phyloP scores from a whole-genome alignment of 2,797 vertebrate genomes.

The Selene dorsalis region DNA sequence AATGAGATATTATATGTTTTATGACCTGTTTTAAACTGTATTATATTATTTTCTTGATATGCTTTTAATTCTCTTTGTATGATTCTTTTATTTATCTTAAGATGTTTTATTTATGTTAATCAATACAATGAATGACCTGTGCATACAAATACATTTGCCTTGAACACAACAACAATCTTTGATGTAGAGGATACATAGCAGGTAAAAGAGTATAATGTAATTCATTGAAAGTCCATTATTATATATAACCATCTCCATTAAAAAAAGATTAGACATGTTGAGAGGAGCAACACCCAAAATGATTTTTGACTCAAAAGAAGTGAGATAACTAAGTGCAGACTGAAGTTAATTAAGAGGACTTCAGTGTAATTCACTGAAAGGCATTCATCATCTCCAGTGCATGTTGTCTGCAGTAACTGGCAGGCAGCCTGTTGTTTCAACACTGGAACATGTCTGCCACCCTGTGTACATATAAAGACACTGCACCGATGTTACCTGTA shows the following conservation, averaged over 20 bases:
- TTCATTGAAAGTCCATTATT: neutral
- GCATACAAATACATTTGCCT: too few relatives aligned
- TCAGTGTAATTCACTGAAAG: neutral
- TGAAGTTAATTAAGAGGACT: constrained; percentile 28
- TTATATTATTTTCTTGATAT: too few relatives aligned
- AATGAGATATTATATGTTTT: too few relatives aligned
- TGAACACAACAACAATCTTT: too few relatives aligned
- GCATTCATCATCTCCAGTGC: constrained; percentile 19
- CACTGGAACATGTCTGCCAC: constrained; percentile 74
- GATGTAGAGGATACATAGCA: neutral
- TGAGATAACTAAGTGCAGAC: constrained; percentile 6
- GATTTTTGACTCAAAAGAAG: constrained; percentile 4
- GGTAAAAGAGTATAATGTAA: neutral
- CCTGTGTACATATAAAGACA: constrained; percentile 68
- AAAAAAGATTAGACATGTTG: constrained; percentile 7
- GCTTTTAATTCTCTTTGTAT: too few relatives aligned
- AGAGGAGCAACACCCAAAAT: neutral
- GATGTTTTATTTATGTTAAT: too few relatives aligned
- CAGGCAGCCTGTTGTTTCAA: constrained; percentile 17
- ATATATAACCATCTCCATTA: neutral
- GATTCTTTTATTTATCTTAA: too few relatives aligned
- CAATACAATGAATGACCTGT: too few relatives aligned
- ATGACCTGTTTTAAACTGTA: too few relatives aligned
- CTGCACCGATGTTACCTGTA: constrained; percentile 14
- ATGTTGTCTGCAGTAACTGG: constrained; percentile 28